Percentiles rank a stretch among this genome's conserved stretches.
phyloP scores from a whole-genome alignment of 2,113 vertebrate species.

The Megaceryle maxima region DNA sequence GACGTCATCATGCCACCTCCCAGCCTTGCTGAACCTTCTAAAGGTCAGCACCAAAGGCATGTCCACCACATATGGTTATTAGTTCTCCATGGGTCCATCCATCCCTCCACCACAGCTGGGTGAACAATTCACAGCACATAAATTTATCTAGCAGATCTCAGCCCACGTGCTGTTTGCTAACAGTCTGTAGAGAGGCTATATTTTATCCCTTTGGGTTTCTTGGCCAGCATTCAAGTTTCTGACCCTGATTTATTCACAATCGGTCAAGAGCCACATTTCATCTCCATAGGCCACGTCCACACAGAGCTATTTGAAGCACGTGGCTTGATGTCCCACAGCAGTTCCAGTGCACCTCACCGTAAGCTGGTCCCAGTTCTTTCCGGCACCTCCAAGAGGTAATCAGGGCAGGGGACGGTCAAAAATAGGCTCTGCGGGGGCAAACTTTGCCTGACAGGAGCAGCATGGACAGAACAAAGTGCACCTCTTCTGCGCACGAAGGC shows the following conservation, averaged over 20 bases:
- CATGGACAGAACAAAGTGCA: not conserved
- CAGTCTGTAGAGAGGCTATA: slow-evolving; percentile 54
- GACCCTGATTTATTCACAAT: slow-evolving; percentile 64
- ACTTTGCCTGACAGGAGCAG: not conserved
- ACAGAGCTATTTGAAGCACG: not conserved
- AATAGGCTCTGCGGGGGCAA: slow-evolving; percentile 46
- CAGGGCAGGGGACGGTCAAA: not conserved
- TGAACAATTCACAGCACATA: slow-evolving; percentile 67
- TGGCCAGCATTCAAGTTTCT: slow-evolving; percentile 58
- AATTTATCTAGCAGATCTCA: slow-evolving; percentile 67
- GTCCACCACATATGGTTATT: slow-evolving; percentile 64
- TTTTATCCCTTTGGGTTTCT: slow-evolving; percentile 70
- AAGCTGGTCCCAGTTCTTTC: not conserved
- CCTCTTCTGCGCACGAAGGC: not conserved
- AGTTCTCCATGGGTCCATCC: slow-evolving; percentile 29
- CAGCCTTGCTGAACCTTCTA: slow-evolving; percentile 6
- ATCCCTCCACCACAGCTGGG: slow-evolving; percentile 54
- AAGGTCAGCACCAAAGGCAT: slow-evolving; percentile 46
- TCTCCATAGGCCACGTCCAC: slow-evolving; percentile 15
- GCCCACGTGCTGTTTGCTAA: slow-evolving; percentile 66
- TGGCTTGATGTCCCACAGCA: not conserved
- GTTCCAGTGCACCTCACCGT: not conserved
- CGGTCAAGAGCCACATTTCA: slow-evolving; percentile 59
- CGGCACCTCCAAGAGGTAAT: not conserved
- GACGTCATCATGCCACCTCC: not conserved